phyloP scores from a whole-genome alignment of 1,140 invertebrate species.

The Pissodes strobi region DNA sequence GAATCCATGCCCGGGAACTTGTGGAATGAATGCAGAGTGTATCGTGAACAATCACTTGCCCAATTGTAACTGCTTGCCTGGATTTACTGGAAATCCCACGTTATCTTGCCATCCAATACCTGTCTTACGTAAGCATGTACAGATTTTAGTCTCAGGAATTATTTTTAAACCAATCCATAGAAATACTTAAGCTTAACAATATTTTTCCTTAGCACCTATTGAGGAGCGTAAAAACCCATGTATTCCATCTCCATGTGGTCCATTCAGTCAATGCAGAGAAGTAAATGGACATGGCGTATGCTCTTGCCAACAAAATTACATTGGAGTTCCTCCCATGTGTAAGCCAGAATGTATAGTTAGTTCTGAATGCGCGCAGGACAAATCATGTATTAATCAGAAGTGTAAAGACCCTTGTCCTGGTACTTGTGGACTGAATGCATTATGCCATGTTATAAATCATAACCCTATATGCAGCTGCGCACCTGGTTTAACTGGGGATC shows the following conservation, averaged over 20 bases:
- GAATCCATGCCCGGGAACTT: constrained; percentile 67
- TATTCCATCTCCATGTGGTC: constrained; percentile 69
- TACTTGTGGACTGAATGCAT: constrained; percentile 74
- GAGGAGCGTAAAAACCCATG: constrained; percentile 65
- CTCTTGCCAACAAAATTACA: constrained; percentile 69
- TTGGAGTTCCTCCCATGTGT: constrained; percentile 72
- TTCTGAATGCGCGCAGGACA: constrained; percentile 71
- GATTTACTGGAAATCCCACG: constrained; percentile 69
- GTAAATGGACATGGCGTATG: constrained; percentile 70
- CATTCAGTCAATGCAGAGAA: constrained; percentile 71
- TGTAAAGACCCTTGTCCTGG: constrained; percentile 77
- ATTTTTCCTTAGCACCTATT: too few species aligned
- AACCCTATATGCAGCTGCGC: constrained; percentile 78
- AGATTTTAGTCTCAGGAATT: too few species aligned
- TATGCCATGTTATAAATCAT: constrained; percentile 75
- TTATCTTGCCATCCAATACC: constrained; percentile 58
- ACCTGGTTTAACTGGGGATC: constrained; percentile 70
- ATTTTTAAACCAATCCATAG: too few species aligned
- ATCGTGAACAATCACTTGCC: constrained; percentile 71
- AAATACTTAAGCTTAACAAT: too few species aligned
- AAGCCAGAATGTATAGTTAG: constrained; percentile 76
- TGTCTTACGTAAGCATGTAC: constrained; percentile 18
- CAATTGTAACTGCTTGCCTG: constrained; percentile 68
- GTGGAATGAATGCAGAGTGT: constrained; percentile 71
- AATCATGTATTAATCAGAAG: constrained; percentile 73